Evolutionary conservation across 2,888 invertebrate species (phyloP).

Genomic region (Nomada goodeniana): DNA sequence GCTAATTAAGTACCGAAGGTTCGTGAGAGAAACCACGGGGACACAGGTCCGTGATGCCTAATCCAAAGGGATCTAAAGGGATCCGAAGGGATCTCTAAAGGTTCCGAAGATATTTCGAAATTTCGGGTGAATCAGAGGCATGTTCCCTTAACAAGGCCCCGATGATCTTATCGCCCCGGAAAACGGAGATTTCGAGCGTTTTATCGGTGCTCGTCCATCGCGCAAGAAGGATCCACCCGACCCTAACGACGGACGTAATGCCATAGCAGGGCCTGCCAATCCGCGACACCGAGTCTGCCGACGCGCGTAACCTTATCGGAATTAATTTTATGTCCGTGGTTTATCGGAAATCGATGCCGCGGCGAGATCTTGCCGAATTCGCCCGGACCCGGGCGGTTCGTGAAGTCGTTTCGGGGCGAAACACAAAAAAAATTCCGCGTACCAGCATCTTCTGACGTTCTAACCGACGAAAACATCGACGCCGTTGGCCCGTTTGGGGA

Average conservation of each 20-base stretch:
- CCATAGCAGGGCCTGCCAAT: not conserved
- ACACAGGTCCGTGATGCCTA: not conserved
- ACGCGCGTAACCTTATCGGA: constrained; percentile 29
- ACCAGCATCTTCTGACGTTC: not conserved
- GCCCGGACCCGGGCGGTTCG: constrained; percentile 7
- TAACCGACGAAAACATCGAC: not conserved
- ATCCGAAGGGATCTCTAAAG: not conserved
- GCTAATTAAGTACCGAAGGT: no score
- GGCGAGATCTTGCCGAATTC: constrained; percentile 43
- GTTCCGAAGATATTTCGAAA: not conserved
- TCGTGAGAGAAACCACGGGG: no score
- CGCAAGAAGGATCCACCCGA: not conserved
- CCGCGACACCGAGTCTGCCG: constrained; percentile 12
- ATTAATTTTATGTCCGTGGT: constrained; percentile 56
- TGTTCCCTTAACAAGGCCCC: not conserved
- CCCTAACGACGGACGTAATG: constrained; percentile 8
- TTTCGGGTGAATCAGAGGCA: not conserved
- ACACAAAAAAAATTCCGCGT: not conserved
- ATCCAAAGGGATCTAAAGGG: not conserved
- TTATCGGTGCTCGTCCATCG: constrained; percentile 14
- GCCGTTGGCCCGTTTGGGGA: not conserved
- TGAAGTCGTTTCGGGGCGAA: constrained; percentile 1
- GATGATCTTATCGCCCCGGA: not conserved
- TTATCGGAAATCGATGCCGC: constrained; percentile 54
- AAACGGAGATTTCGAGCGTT: constrained; percentile 24